Evolutionary conservation across 92 coral and sea anemone genomes (phyloP).

Genomic region (Blastomussa wellsi): DNA sequence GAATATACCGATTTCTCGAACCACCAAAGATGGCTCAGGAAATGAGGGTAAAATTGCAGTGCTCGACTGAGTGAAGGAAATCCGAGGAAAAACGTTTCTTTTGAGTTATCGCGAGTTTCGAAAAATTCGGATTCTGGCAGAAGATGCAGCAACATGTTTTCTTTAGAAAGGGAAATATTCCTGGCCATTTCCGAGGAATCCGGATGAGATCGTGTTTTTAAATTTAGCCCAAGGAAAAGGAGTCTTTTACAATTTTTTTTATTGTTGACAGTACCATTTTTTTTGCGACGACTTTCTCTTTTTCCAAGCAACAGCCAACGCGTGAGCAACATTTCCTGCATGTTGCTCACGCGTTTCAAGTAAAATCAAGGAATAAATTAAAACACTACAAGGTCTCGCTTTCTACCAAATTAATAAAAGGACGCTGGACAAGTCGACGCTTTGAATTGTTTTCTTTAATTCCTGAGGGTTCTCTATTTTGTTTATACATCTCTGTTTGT

Average conservation of each 20-base stretch:
- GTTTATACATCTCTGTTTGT: background rate
- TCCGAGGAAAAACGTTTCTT: too few species aligned
- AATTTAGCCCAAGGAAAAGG: background rate
- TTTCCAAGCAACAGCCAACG: background rate
- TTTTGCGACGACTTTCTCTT: background rate
- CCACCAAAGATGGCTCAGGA: too few species aligned
- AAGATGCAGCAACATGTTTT: background rate
- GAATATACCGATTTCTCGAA: too few species aligned
- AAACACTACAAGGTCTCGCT: background rate
- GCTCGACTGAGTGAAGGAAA: too few species aligned
- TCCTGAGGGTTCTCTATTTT: background rate
- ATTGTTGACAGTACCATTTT: conserved; percentile 2
- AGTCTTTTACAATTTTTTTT: background rate
- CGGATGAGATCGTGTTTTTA: background rate
- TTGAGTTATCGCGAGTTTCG: too few species aligned
- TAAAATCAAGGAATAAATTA: background rate
- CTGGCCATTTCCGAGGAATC: background rate
- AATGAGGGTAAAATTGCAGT: too few species aligned
- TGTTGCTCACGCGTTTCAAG: background rate
- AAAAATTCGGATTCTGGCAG: too few species aligned
- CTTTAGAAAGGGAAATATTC: background rate
- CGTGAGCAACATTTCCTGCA: too few species aligned
- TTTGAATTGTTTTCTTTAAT: background rate
- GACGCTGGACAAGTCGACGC: background rate
- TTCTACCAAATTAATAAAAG: background rate